Evolutionary conservation across 2,888 invertebrate genomes (phyloP), one percentile per base, ranked within the genome.

Genomic region (Drosophila gaucha): DNA sequence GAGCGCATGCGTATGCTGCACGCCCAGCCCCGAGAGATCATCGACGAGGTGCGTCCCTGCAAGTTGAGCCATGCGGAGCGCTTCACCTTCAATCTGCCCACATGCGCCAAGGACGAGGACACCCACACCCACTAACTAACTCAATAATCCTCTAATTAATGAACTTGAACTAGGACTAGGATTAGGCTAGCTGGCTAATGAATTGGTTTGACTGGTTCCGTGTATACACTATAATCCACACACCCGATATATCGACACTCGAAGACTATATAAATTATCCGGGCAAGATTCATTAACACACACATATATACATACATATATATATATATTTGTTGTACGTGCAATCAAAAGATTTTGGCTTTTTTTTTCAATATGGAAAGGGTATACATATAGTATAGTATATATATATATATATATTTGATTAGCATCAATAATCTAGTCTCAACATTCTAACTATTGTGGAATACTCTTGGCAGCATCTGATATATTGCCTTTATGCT

Each of bases 1-100:
- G 80, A 84, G 28, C 80, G 80, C 12, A 60, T 86, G 65, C 70
- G 78, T 20, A 5, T 86, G 24, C 82, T 80, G 1, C 43, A 38
- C 8, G 33, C 30, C 9, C 67, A 84, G 20, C 26, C 64, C 1
- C 14, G 26, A 0, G 74, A 77, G 12, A 51, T 80, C 8, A 46
- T 80, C 0, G 39, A 57, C 5, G 82, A 80, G 18, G 20, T 80
- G 16, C 73, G 67, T 2, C 47, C 70, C 6, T 60, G 63, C 49
- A 60, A 65, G 3, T 43, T 80, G 0, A 60, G 58, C 6, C 41
- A 43, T 0, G 26, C 22, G 2, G 80, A 80, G 57, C 44, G 74
- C 0, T 14, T 59, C 12, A 38, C 73, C 16, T 73, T 80, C 10
- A 67, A 58, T 14, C 35, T 86, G 14, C 47, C 64, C 4, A 18